Evolutionary conservation across 2,797 vertebrate genomes (phyloP).

Genomic region (Furcifer pardalis): DNA sequence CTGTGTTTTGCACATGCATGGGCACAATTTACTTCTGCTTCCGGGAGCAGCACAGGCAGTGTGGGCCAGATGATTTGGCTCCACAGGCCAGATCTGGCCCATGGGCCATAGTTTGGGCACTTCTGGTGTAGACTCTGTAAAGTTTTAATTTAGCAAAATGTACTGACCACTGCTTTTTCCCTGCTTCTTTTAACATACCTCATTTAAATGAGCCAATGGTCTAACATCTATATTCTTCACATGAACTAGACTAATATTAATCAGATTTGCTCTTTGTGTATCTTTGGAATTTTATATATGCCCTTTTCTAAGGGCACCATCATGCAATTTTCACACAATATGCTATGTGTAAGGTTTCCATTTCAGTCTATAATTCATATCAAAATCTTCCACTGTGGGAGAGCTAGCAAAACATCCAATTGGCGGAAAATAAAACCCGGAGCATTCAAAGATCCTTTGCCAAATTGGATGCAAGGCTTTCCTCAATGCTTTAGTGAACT

Average conservation of each 20-base stretch:
- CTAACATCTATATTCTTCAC: slow-evolving; percentile 1
- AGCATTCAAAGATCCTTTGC: slow-evolving; percentile 6
- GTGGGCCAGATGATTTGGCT: too few species aligned
- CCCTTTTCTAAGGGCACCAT: neutral
- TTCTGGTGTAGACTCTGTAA: too few species aligned
- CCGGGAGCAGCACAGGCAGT: too few species aligned
- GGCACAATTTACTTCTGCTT: too few species aligned
- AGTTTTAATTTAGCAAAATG: slow-evolving; percentile 5
- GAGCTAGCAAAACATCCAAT: slow-evolving; percentile 13
- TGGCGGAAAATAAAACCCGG: neutral
- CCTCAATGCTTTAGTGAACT: slow-evolving; percentile 12
- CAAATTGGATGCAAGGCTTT: slow-evolving; percentile 5
- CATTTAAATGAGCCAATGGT: neutral
- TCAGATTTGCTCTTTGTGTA: slow-evolving; percentile 13
- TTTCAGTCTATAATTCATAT: slow-evolving; percentile 6
- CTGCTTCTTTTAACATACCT: neutral
- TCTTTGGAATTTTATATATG: slow-evolving; percentile 14
- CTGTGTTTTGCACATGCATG: too few species aligned
- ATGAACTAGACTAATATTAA: slow-evolving; percentile 16
- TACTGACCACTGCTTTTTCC: neutral
- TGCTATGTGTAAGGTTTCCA: neutral
- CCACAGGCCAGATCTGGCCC: too few species aligned
- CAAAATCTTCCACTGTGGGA: slow-evolving; percentile 8
- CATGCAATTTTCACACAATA: slow-evolving; percentile 21
- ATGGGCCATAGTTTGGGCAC: too few species aligned